Evolutionary conservation across 2,797 vertebrate genomes (phyloP), one percentile per base, ranked within the genome.

Genomic region (Girardinus metallicus): DNA sequence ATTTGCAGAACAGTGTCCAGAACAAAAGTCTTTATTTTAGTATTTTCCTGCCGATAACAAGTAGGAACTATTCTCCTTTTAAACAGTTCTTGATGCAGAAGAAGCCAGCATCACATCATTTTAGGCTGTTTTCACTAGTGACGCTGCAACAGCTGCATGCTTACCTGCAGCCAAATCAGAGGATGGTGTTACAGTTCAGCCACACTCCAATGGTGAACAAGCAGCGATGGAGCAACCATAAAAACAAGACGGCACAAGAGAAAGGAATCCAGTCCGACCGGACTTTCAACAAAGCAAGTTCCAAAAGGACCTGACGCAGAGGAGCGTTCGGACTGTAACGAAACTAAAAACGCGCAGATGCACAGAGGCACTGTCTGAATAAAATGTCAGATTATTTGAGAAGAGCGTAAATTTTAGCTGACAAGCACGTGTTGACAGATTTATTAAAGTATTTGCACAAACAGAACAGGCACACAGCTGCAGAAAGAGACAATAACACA

Each of bases 191-290:
- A 79, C 87, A 80, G 81, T 78, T 0, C 5, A 47, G 74, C 80
- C 82, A 83, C 21, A 7, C 68, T 77, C 49, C 34, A 79, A 64
- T 46, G 76, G 73, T 5, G 10, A 75, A 51, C 29, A 51, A 34
- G 4, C 29, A 23, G 34, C 73, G 79, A 53, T 43, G 83, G 86
- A 66, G 10, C 70, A 12, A 72, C 83, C 29, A 78, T 60, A 81
- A 64, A 86, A 76, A 73, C 78, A 85, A 78, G 34, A 78, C 43
- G 71, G 51, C 60, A 53, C 2, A 26, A 74, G 60, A 84, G 36
- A 43, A 23, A 91, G 85, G 89, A 93, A 94, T 94, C 91, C 79
- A 72, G 90, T 12, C 9, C 39, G 77, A 82, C 93, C 62, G 73
- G 91, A 86, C 83, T 84, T 83, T 85, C 73, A 74, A 71, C 77